Base-by-base conservation (phyloP, 2,797 vertebrate genomes). In the Podargus strigoides region DNA sequence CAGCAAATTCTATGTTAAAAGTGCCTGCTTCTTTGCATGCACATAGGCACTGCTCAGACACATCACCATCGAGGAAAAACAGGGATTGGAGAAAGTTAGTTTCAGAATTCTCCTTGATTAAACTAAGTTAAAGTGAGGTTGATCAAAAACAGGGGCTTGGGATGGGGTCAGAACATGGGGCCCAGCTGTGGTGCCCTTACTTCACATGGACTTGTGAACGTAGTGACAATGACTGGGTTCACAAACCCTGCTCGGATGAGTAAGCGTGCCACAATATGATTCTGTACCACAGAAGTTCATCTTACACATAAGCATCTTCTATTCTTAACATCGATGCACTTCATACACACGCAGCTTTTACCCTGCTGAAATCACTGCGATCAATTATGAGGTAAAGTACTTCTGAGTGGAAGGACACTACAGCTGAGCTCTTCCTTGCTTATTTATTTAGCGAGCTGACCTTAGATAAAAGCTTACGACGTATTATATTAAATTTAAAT, bases 241-340 rank as follows among this genome's bases (percentile, higher is more conserved):
- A 2, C 4, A 17, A 52, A 9, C 3, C 9, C 20, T 20, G 36
- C 39, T 22, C 3, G 5, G 19, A 20, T 3, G 7, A 30, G 46
- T 3, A 3, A 10, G 21, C 0, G 2, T 8, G 75, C 66, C 50
- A 15, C 17, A 8, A 7, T 3, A 5, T 0, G 22, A 24, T 6
- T 66, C 46, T 70, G 41, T 24, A 34, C 16, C 64, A 18, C 36
- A 23, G 17, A 30, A 30, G 26, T n/a, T 42, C 28, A 53, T 10
- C 36, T 42, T 5, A 19, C 0, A 1, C 20, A 5, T 11, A 39
- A n/a, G 17, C 47, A 44, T 6, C 36, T 7, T 11, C 24, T 4
- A 14, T n/a, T 24, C 67, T 37, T 24, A 49, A 34, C 59, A 27
- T 8, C 1, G 5, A 24, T 8, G 16, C 15, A 20, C 15, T 41